Conservation (phyloP, 2,888 invertebrate genomes). For the Drosophila neotestacea region DNA sequence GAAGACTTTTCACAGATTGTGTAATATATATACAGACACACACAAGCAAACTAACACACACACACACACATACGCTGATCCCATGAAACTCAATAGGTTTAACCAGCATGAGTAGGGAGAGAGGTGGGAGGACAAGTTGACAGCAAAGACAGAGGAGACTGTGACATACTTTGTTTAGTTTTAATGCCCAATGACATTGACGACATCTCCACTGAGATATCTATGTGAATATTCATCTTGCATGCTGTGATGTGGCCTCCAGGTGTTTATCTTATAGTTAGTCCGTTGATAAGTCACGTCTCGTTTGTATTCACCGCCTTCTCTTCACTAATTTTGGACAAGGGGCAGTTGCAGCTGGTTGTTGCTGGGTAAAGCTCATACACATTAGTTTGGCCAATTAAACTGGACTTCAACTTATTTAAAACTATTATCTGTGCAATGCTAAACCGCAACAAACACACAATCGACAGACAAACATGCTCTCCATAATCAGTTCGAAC, state of each 20-base stretch:
- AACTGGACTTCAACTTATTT: constrained; percentile 66
- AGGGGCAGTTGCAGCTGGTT: constrained; percentile 18
- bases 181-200: constrained; percentile 60
- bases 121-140: constrained; percentile 53
- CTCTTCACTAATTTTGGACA: constrained; percentile 42
- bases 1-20: constrained; percentile 34
- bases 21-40: constrained; percentile 13
- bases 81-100: constrained; percentile 54
- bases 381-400: constrained; percentile 67
- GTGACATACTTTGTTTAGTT: constrained; percentile 60
- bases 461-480: constrained; percentile 18
- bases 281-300: constrained; percentile 71
- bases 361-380: constrained; percentile 9
- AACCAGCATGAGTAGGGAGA: constrained; percentile 34
- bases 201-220: constrained; percentile 31
- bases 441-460: constrained; percentile 56
- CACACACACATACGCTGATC: constrained; percentile 11
- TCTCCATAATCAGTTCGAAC: constrained; percentile 70
- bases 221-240: constrained; percentile 1
- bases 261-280: constrained; percentile 54
- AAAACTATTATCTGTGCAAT: constrained; percentile 66
- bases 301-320: constrained; percentile 32
- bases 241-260: constrained; percentile 19
- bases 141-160: constrained; percentile 25
- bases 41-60: constrained; percentile 5